phyloP scores from a whole-genome alignment of 2,888 invertebrate genomes.

The Trissolcus japonicus region DNA sequence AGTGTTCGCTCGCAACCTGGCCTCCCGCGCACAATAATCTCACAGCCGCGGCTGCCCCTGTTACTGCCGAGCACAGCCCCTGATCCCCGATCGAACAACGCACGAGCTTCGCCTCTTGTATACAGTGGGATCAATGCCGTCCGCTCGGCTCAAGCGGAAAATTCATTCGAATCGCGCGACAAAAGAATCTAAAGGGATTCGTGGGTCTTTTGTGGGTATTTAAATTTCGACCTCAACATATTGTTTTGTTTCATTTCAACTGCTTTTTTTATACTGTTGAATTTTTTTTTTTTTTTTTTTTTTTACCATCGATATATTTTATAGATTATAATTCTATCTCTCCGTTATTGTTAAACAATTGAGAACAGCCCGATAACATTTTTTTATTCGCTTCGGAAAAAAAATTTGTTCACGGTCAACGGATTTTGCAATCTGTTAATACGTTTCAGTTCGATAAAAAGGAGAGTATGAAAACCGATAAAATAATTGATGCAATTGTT shows the following conservation, averaged over 20 bases:
- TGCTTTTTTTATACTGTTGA: neutral
- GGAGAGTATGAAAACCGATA: too few species aligned
- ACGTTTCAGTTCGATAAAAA: too few species aligned
- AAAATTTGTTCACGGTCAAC: too few species aligned
- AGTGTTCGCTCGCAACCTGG: constrained; percentile 62
- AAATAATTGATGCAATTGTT: too few species aligned
- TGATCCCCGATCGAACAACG: constrained; percentile 39
- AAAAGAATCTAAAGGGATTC: constrained; percentile 4
- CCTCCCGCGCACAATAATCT: constrained; percentile 71
- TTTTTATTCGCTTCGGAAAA: too few species aligned
- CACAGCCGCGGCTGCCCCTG: constrained; percentile 67
- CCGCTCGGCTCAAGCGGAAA: constrained; percentile 31
- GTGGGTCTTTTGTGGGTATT: constrained; percentile 12
- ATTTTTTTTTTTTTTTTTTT: too few species aligned
- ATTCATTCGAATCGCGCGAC: constrained; percentile 16
- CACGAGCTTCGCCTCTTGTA: constrained; percentile 22
- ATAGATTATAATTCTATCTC: too few species aligned
- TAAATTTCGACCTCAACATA: constrained; percentile 1
- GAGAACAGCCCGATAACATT: too few species aligned
- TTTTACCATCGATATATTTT: too few species aligned
- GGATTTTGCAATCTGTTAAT: too few species aligned
- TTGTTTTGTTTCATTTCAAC: too few species aligned
- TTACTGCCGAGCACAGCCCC: constrained; percentile 61
- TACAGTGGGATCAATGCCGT: constrained; percentile 31
- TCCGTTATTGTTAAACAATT: too few species aligned